Base-by-base conservation (phyloP, 1,140 invertebrate genomes). In the Rhagoletis pomonella region DNA sequence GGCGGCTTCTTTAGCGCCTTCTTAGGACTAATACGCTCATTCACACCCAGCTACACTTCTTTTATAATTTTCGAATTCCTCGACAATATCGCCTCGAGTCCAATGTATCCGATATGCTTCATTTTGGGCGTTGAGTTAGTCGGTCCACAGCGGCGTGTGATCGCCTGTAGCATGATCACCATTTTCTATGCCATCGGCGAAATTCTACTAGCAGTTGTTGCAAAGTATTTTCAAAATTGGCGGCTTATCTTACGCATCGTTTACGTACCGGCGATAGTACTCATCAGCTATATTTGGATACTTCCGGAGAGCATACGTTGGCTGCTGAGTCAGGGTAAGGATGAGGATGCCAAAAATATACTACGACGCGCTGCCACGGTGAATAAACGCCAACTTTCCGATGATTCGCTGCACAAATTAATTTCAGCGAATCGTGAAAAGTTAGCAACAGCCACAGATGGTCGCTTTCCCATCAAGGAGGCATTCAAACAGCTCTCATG, bases 51-150 rank as follows among this genome's bases (percentile, higher is more conserved):
- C 90, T 96, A 96, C 89, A 90, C 93, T 39, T 95, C 94, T 93
- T 95, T 96, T 89, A 88, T 94, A 85, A 89, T 94, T 0, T 95
- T 96, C 62, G 96, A 96, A 91, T 96, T 96, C 88, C 90, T 96
- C 85, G 96, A 96, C 90, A 93, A 92, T 42, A 93, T 93, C n/a
- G 94, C 95, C 19, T 94, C 94, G 14, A 94, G 95, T 55, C 95
- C 95, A 1, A 94, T 95, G 50, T 96, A 96, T 89, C 95, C 94
- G 65, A 94, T 95, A 6, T 94, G 94, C 81, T 95, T 95, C 91
- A 93, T 95, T 87, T 91, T 95, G 47, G 97, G 96, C 47, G 95
- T 97, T 91, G 97, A 98, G 91, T 94, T 97, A 88, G 96, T 97
- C 0, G 96, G 96, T 1, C 95, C 96, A 4, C 95, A 95, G 88